These are phyloP conservation scores for Narcine bancroftii DNA, from an alignment of 2,113 vertebrate genomes.

Conservation along the genomic window DNA sequence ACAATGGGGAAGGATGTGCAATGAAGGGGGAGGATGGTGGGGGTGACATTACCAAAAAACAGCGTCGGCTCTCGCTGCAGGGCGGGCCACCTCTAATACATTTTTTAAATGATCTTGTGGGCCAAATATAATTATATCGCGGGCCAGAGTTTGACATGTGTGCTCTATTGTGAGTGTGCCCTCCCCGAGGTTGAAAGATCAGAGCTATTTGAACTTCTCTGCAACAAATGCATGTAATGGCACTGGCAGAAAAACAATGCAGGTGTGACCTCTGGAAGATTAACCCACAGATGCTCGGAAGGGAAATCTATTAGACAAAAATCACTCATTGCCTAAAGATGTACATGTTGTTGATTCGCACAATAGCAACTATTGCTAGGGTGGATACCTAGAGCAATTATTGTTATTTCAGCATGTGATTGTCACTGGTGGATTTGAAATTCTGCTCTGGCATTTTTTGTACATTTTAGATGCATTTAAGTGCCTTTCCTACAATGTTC, in stretches of 20 bases:
- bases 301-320: conserved; percentile 8
- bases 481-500: neutral
- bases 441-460: neutral
- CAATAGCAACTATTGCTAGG: neutral
- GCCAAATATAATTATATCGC: too few relatives aligned
- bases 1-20: too few relatives aligned
- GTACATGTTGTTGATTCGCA: neutral
- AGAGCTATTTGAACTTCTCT: neutral
- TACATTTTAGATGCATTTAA: neutral
- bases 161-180: too few relatives aligned
- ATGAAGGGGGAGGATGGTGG: too few relatives aligned
- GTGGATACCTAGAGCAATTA: neutral
- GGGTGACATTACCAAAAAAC: too few relatives aligned
- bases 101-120: too few relatives aligned
- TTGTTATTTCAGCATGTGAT: neutral
- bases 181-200: too few relatives aligned
- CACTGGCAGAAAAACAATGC: neutral
- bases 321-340: neutral
- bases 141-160: too few relatives aligned
- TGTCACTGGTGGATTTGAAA: neutral
- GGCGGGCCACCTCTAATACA: too few relatives aligned
- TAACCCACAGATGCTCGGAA: neutral
- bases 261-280: neutral
- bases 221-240: neutral
- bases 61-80: too few relatives aligned